Conservation (phyloP, 2,888 invertebrate species). For the Melanchra persicariae region DNA sequence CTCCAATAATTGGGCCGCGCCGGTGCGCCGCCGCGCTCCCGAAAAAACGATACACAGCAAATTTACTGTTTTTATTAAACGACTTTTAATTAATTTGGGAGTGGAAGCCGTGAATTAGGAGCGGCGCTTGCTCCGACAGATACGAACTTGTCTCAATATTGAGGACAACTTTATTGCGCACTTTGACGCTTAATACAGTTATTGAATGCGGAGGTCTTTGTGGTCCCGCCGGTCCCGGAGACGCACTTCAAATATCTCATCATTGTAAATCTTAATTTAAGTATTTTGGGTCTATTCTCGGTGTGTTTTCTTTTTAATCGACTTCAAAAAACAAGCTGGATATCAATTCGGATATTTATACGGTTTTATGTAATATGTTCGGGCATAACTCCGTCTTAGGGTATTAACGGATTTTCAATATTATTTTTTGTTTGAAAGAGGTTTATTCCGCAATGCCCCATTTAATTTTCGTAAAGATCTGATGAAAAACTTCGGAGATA, state of each 20-base stretch:
- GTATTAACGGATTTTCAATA: too few relatives aligned
- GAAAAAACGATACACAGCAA: slow-evolving; percentile 70
- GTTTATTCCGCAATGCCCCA: too few relatives aligned
- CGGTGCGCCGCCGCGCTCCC: slow-evolving; percentile 54
- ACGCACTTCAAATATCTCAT: slow-evolving; percentile 22
- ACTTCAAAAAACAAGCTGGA: too few relatives aligned
- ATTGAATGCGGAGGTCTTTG: slow-evolving; percentile 31
- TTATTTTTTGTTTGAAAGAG: too few relatives aligned
- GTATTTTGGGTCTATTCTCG: slow-evolving; percentile 5
- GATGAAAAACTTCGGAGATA: too few relatives aligned
- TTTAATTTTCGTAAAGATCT: too few relatives aligned
- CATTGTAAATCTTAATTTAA: slow-evolving; percentile 28
- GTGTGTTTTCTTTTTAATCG: not conserved
- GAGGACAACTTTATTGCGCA: slow-evolving; percentile 54
- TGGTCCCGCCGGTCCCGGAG: not conserved
- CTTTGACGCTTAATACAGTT: slow-evolving; percentile 44
- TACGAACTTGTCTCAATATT: slow-evolving; percentile 52
- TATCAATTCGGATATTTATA: too few relatives aligned
- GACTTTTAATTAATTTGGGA: slow-evolving; percentile 76
- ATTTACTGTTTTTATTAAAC: slow-evolving; percentile 78
- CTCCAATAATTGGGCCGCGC: slow-evolving; percentile 81
- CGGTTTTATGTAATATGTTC: too few relatives aligned
- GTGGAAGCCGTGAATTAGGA: slow-evolving; percentile 67
- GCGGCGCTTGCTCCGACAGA: slow-evolving; percentile 43
- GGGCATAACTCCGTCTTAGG: too few relatives aligned